These are phyloP conservation scores for Pandemis heparana DNA, from an alignment of 2,888 invertebrate species.

Conservation along the genomic window DNA sequence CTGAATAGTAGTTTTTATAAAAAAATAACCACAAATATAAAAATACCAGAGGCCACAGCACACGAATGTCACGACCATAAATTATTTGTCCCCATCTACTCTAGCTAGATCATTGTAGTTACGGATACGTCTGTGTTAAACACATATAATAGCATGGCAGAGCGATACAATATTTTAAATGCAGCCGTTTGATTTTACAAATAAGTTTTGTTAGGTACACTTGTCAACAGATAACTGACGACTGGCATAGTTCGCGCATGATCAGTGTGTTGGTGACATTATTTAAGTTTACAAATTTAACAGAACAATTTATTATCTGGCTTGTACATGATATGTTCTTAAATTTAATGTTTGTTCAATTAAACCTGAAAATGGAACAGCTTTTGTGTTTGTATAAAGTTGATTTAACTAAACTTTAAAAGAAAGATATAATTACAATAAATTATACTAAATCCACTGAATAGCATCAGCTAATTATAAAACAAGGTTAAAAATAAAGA, in stretches of 20 bases:
- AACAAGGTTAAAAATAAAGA: conserved; percentile 11
- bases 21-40: neutral
- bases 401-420: neutral
- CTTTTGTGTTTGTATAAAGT: neutral
- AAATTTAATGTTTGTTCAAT: conserved; percentile 3
- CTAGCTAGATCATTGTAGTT: too few species aligned
- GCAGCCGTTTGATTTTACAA: neutral
- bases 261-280: too few species aligned
- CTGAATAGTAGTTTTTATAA: conserved; percentile 5
- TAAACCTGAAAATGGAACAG: neutral
- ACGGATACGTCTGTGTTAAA: too few species aligned
- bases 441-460: neutral
- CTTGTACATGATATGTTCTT: conserved; percentile 21
- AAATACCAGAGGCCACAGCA: neutral
- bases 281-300: neutral
- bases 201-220: neutral
- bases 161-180: neutral
- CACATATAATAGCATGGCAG: neutral
- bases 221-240: too few species aligned
- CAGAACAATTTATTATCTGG: neutral
- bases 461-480: conserved; percentile 9
- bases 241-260: too few species aligned
- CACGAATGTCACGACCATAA: neutral
- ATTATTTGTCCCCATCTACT: too few species aligned
- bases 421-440: conserved; percentile 1